Conservation (phyloP, 2,797 vertebrate species). For the Sebastes minor region DNA sequence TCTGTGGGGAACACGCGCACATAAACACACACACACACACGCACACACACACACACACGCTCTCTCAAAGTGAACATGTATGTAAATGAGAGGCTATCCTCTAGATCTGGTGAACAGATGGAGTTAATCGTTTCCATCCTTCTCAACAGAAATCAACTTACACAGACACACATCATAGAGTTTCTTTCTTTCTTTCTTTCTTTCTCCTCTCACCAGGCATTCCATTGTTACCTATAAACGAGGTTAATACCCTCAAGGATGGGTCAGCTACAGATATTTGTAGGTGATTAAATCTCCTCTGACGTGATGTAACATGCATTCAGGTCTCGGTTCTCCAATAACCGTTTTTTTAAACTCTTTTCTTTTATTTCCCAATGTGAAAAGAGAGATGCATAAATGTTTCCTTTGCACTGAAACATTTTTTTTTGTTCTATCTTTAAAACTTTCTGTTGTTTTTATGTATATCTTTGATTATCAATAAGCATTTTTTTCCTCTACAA, state of each 20-base stretch:
- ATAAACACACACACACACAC: not conserved
- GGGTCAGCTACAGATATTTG: slow-evolving; percentile 43
- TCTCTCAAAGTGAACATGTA: slow-evolving; percentile 13
- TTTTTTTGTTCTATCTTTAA: not conserved
- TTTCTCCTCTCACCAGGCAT: slow-evolving; percentile 3
- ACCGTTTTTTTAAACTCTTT: not conserved
- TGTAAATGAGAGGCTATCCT: slow-evolving; percentile 63
- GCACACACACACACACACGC: not conserved
- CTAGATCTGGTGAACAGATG: slow-evolving; percentile 64
- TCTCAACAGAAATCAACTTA: slow-evolving; percentile 23
- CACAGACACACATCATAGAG: slow-evolving; percentile 8
- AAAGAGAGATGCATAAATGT: not conserved
- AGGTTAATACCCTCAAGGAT: slow-evolving; percentile 22
- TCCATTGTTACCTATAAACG: slow-evolving; percentile 19
- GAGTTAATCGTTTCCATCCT: slow-evolving; percentile 66
- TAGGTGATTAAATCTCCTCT: slow-evolving; percentile 14
- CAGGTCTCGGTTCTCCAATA: not conserved
- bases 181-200: not conserved
- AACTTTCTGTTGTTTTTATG: not conserved
- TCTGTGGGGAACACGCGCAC: slow-evolving; percentile 1
- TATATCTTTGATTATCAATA: not conserved
- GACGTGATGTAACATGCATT: slow-evolving; percentile 15
- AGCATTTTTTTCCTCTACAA: not conserved
- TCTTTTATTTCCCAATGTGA: not conserved
- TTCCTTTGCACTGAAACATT: not conserved